Evolutionary conservation across 2,113 vertebrate genomes (phyloP).

Genomic region (Hyla sarda): DNA sequence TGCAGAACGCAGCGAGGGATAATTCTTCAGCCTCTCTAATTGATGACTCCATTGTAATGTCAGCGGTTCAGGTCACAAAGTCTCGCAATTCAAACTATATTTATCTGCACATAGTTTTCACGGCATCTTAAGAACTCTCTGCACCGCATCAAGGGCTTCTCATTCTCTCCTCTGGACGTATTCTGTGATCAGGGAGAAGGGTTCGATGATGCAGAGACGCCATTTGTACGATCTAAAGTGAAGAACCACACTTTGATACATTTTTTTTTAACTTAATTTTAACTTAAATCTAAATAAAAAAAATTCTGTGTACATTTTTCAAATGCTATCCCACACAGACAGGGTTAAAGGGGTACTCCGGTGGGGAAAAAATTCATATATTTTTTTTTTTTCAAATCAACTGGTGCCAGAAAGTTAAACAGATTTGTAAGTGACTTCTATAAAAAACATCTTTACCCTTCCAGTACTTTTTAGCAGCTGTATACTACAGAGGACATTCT

Average conservation of each 20-base stretch:
- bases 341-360: no score
- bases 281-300: no score
- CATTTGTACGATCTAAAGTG: neutral
- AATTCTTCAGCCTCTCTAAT: constrained; percentile 36
- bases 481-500: no score
- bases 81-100: constrained; percentile 39
- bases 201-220: neutral
- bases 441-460: no score
- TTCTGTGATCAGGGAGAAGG: neutral
- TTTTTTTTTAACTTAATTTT: no score
- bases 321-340: no score
- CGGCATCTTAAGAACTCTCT: neutral
- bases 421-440: no score
- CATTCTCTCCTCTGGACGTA: neutral
- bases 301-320: no score
- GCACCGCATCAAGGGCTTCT: neutral
- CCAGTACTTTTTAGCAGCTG: no score
- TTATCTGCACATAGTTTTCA: constrained; percentile 43
- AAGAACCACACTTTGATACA: neutral
- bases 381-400: no score
- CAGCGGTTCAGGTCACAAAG: constrained; percentile 50
- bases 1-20: neutral
- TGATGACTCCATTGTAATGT: constrained; percentile 55
- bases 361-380: no score
- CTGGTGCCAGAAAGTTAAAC: no score